Evolutionary conservation across 2,888 invertebrate species (phyloP), one percentile per base, ranked within the genome.

Genomic region (Tubulanus polymorphus): DNA sequence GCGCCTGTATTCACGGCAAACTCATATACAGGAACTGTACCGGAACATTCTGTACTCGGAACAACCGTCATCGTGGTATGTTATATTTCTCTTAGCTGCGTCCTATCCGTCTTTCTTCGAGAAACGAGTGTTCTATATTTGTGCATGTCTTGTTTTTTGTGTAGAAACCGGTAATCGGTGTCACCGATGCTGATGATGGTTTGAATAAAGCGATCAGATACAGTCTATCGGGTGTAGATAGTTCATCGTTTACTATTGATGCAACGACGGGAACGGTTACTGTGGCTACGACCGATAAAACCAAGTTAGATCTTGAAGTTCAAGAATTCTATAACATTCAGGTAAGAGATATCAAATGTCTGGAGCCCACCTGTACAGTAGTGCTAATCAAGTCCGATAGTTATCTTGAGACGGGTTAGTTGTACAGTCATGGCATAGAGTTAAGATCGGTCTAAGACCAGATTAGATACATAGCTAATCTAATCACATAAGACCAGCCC

Each of bases 1-100:
- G 0, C 27, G n/a, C 63, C 65, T 18, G 32, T 32, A 8, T 61
- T 65, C 41, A 48, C 28, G 18, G 20, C 6, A 20, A 23, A 15
- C 6, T 23, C 28, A 6, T 49, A 49, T 29, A 18, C 20, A 10
- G 49, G 49, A 3, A 29, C 29, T 27, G 29, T 49, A 6, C 18
- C 20, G 10, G 49, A 49, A 41, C 41, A 41, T 41, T 18, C 41
- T 15, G 6, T 15, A 20, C 41, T 23, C 5, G 41, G 41, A 18
- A 41, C 41, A 41, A 15, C 6, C 23, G 41, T 41, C 23, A 23
- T 15, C 3, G 41, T 41, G 41, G 41, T 41, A 15, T 20, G 41
- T 5, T 20, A 5, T 10, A 32, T n/a, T n/a, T n/a, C 35, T 32
- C n/a, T 32, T 32, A 12, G 10, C 35, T 32, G 35, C n/a, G n/a